Conservation (phyloP, 1,140 invertebrate species). For the Lordiphosa clarofinis region DNA sequence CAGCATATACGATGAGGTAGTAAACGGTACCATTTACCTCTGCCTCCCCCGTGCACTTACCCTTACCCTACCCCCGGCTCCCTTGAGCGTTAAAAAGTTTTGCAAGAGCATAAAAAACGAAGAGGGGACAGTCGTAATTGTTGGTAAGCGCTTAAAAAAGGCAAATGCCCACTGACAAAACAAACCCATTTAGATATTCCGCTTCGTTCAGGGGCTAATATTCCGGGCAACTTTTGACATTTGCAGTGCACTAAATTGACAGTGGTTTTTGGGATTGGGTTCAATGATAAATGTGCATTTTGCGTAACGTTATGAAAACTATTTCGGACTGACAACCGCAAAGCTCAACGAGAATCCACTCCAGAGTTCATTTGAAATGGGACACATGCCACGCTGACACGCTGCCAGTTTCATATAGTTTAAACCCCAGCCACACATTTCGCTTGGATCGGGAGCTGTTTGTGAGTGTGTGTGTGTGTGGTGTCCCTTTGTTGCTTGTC, state of each 20-base stretch:
- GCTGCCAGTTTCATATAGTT: constrained; percentile 73
- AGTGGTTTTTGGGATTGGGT: constrained; percentile 26
- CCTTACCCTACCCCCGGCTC: constrained; percentile 28
- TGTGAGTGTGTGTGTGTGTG: constrained; percentile 30
- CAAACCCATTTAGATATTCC: constrained; percentile 74
- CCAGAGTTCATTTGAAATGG: constrained; percentile 45
- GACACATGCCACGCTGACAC: constrained; percentile 59
- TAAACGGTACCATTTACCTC: constrained; percentile 67
- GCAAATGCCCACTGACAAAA: constrained; percentile 73
- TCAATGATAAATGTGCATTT: constrained; percentile 65
- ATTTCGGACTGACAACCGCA: constrained; percentile 52
- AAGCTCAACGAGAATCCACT: constrained; percentile 14
- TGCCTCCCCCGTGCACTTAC: not conserved
- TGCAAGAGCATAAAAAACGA: constrained; percentile 29
- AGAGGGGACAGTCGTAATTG: constrained; percentile 56
- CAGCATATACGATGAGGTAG: constrained; percentile 61
- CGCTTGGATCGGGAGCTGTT: constrained; percentile 12
- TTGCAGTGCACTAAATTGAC: constrained; percentile 70
- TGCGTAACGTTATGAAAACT: constrained; percentile 54
- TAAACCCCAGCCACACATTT: constrained; percentile 54
- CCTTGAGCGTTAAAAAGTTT: constrained; percentile 70
- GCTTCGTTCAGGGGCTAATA: constrained; percentile 9
- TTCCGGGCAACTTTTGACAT: constrained; percentile 70
- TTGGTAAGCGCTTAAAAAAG: constrained; percentile 59
- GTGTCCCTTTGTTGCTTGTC: constrained; percentile 30